Conservation (phyloP, 1,140 invertebrate genomes). For the Penaeus vannamei region DNA sequence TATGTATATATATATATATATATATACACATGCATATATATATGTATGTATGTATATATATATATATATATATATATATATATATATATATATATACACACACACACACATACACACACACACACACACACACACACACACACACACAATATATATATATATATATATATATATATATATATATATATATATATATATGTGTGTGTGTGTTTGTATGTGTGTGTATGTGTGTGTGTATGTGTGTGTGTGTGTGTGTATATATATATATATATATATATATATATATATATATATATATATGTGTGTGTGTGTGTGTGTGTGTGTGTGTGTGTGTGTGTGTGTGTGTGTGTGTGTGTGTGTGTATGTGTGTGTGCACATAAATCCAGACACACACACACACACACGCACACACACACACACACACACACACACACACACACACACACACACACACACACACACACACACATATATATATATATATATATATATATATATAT, state of each 20-base stretch:
- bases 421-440: constrained; percentile 17
- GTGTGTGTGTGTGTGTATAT: background rate
- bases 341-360: background rate
- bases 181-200: too few species aligned
- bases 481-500: constrained; percentile 32
- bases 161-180: too few species aligned
- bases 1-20: too few species aligned
- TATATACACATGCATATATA: too few species aligned
- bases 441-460: background rate
- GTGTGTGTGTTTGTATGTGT: background rate
- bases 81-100: too few species aligned
- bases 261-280: background rate
- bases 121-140: too few species aligned
- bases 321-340: background rate
- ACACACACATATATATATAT: constrained; percentile 2
- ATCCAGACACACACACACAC: too few species aligned
- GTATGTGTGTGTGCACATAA: background rate
- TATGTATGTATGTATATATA: too few species aligned
- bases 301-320: background rate
- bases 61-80: too few species aligned
- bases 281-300: background rate
- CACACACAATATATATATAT: too few species aligned
- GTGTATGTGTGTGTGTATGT: background rate
- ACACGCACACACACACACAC: constrained; percentile 11
- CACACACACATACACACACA: too few species aligned